Conservation (phyloP, 2,113 vertebrate genomes). For the Sphaerodactylus townsendi region DNA sequence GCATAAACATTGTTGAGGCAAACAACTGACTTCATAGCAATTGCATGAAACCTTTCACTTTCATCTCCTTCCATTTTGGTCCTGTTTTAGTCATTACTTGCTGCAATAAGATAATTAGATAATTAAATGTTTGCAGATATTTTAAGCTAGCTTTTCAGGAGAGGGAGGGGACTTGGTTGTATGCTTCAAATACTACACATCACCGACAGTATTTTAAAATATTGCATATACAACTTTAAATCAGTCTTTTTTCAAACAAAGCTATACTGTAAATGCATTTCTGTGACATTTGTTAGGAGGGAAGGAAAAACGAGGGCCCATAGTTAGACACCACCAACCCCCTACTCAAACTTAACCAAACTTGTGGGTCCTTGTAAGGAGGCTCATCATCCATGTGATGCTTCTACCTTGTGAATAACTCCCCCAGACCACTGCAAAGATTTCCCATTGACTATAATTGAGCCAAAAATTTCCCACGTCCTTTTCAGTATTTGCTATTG, state of each 20-base stretch:
- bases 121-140: constrained; percentile 57
- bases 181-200: not conserved
- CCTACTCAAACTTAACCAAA: no score
- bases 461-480: no score
- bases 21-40: constrained; percentile 58
- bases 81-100: constrained; percentile 34
- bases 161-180: constrained; percentile 13
- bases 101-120: constrained; percentile 53
- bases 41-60: constrained; percentile 53
- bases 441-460: no score
- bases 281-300: not conserved
- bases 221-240: constrained; percentile 66
- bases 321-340: no score
- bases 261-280: not conserved
- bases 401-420: no score
- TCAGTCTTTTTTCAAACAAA: not conserved
- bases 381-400: no score
- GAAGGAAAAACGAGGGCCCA: no score
- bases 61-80: constrained; percentile 20
- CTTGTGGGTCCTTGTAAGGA: no score
- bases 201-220: not conserved
- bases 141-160: constrained; percentile 25
- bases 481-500: no score
- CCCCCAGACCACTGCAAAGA: no score
- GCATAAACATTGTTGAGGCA: constrained; percentile 56